Evolutionary conservation across 1,140 invertebrate genomes (phyloP).

Genomic region (Agrilus planipennis): DNA sequence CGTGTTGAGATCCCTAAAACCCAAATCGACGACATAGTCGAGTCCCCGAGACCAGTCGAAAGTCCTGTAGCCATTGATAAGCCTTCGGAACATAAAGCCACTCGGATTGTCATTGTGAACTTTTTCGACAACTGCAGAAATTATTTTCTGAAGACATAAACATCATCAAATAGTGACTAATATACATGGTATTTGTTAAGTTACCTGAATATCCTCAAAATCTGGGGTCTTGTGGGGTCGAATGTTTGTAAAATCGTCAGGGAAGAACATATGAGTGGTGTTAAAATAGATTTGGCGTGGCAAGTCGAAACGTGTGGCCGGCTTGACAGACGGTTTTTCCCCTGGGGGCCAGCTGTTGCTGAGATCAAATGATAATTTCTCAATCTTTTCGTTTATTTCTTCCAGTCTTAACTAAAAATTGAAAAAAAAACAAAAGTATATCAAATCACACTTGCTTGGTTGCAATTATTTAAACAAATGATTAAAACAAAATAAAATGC

Average conservation of each 20-base stretch:
- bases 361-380: conserved; percentile 36
- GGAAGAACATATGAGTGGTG: conserved; percentile 62
- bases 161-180: not conserved
- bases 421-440: conserved; percentile 13
- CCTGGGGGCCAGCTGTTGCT: conserved; percentile 65
- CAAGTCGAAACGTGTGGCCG: conserved; percentile 72
- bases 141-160: conserved; percentile 40
- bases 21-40: conserved; percentile 75
- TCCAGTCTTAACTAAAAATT: conserved; percentile 39
- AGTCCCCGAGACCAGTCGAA: conserved; percentile 82
- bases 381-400: conserved; percentile 38
- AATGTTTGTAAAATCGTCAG: conserved; percentile 52
- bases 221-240: conserved; percentile 45
- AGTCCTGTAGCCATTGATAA: conserved; percentile 71
- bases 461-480: no score
- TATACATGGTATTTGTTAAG: not conserved
- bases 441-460: not conserved
- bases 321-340: conserved; percentile 51
- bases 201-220: conserved; percentile 49
- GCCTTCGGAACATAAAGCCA: conserved; percentile 39
- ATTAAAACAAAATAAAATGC: conserved; percentile 5
- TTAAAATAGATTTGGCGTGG: conserved; percentile 78
- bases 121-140: conserved; percentile 44
- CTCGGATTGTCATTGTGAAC: conserved; percentile 44
- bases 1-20: conserved; percentile 24